Evolutionary conservation across 1,140 invertebrate species (phyloP), one percentile per base, ranked within the genome.

Genomic region (Agraylea sexmaculata): DNA sequence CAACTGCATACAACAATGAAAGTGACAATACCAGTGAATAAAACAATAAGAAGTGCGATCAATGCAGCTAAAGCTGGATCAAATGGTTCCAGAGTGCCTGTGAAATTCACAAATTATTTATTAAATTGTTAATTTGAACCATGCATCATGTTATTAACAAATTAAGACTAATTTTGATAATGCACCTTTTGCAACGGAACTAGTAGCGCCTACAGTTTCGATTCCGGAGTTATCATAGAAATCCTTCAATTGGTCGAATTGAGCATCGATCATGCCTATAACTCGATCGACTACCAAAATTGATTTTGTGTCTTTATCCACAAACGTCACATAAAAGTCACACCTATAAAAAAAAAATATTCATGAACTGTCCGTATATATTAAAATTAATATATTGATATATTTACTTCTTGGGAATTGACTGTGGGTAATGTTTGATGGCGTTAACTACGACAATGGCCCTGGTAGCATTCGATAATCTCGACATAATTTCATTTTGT

Each of bases 1-100:
- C 87, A 91, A 48, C 87, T 89, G 54, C 87, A 91, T 3, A 90
- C 78, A 3, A 90, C 81, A 23, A 83, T 77, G 51, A 91, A 86
- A 0, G 85, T 87, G 18, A 90, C 75, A 27, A 86, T 79, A 23
- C 87, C 87, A 23, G 90, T 83, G 47, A 89, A 78, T 3, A 91
- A 67, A 2, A 91, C 83, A 23, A 91, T 81, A 2, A 90, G 64
- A 17, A 92, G 64, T 17, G 87, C 87, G 47, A 90, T 86, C 10
- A 91, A 57, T 13, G 84, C 87, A 21, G 83, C 85, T 22, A 91
- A 60, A 7, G 85, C 83, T 22, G 86, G 77, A 60, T 91, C 86
- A 51, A 91, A 88, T 17, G 79, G 72, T 55, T 87, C 84, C 33
- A 79, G 65, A 0, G 66, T 41, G 0, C 28, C 47, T 49, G 35